Evolutionary conservation across 1,140 invertebrate genomes (phyloP).

Genomic region (Maniola jurtina): DNA sequence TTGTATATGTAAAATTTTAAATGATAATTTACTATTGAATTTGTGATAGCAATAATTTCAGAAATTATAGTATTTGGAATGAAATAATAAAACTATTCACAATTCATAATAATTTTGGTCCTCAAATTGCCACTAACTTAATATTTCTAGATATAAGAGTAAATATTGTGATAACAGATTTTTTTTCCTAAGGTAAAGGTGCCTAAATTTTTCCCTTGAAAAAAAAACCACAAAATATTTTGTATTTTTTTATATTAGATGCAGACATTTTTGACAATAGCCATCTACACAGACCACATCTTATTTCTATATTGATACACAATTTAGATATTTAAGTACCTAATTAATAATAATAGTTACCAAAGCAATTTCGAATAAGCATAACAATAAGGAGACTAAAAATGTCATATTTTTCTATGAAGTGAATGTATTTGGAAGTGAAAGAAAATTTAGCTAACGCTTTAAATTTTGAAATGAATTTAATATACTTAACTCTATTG

Average conservation of each 20-base stretch:
- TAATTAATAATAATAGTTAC: slow-evolving; percentile 70
- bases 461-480: slow-evolving; percentile 45
- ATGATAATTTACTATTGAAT: neutral
- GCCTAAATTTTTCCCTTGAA: slow-evolving; percentile 3
- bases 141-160: slow-evolving; percentile 10
- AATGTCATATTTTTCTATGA: slow-evolving; percentile 60
- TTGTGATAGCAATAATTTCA: too few relatives aligned
- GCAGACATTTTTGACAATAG: slow-evolving; percentile 6
- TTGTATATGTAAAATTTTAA: neutral
- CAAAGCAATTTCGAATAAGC: slow-evolving; percentile 69
- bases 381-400: slow-evolving; percentile 41
- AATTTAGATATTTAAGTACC: slow-evolving; percentile 21
- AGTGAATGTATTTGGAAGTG: slow-evolving; percentile 25
- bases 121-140: neutral
- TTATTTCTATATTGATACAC: slow-evolving; percentile 14
- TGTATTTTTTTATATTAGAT: slow-evolving; percentile 12
- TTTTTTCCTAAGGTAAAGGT: neutral
- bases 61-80: neutral
- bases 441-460: slow-evolving; percentile 36
- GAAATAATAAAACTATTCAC: neutral
- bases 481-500: slow-evolving; percentile 68
- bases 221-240: slow-evolving; percentile 7
- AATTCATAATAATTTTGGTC: neutral
- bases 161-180: slow-evolving; percentile 19
- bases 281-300: slow-evolving; percentile 19